Percentiles rank a stretch among this genome's conserved stretches.
Evolutionary conservation across 2,888 invertebrate species (phyloP).

Genomic region (Melieria omissa): DNA sequence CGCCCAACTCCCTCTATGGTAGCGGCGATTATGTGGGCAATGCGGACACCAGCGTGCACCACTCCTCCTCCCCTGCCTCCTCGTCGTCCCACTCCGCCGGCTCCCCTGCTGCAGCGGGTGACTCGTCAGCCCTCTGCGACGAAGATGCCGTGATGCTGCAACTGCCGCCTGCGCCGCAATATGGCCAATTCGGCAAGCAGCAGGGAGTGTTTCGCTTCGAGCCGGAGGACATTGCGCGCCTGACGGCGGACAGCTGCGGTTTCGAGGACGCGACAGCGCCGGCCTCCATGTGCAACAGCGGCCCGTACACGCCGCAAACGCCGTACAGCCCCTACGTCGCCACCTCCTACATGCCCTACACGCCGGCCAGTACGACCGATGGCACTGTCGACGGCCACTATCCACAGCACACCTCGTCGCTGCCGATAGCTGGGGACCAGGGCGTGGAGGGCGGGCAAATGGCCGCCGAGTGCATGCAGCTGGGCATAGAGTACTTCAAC

Average conservation of each 20-base stretch:
- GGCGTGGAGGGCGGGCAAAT: not conserved
- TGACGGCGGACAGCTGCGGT: constrained; percentile 55
- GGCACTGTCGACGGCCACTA: constrained; percentile 25
- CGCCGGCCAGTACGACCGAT: constrained; percentile 11
- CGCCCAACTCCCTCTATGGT: constrained; percentile 64
- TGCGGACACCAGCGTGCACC: constrained; percentile 19
- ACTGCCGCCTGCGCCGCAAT: constrained; percentile 29
- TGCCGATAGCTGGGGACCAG: constrained; percentile 10
- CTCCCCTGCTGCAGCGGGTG: not conserved
- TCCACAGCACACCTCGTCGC: constrained; percentile 12
- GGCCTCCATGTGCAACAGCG: constrained; percentile 42
- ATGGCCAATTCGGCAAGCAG: constrained; percentile 46
- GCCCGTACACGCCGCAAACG: constrained; percentile 50
- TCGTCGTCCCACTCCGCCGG: not conserved
- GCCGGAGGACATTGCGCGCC: constrained; percentile 66
- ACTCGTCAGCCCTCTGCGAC: not conserved
- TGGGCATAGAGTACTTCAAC: constrained; percentile 66
- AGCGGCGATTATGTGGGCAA: constrained; percentile 44
- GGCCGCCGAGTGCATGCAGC: constrained; percentile 48
- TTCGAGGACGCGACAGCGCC: constrained; percentile 31
- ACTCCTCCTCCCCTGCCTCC: no score
- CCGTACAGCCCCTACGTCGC: constrained; percentile 45
- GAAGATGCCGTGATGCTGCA: constrained; percentile 27
- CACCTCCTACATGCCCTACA: constrained; percentile 35
- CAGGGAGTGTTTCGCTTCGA: constrained; percentile 66